Evolutionary conservation across 2,888 invertebrate species (phyloP).

Genomic region (Alcis repandata): DNA sequence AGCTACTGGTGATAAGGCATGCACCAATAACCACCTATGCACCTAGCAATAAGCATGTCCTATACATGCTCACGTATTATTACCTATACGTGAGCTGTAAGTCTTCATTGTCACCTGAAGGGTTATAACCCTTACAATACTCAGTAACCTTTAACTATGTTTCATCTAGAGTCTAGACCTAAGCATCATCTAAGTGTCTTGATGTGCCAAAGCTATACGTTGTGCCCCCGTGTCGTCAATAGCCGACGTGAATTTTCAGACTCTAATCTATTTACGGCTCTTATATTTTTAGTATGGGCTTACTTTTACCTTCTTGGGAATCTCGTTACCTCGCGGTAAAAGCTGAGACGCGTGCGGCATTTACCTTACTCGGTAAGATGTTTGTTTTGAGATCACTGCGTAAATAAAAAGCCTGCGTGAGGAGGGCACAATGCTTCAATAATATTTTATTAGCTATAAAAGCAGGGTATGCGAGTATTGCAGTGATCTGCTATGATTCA

Average conservation of each 20-base stretch:
- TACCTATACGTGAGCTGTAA: too few species aligned
- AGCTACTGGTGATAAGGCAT: too few species aligned
- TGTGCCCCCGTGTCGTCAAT: not conserved
- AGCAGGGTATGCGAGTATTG: not conserved
- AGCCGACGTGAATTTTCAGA: slow-evolving; percentile 14
- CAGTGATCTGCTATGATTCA: not conserved
- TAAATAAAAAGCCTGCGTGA: slow-evolving; percentile 27
- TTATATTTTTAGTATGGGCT: slow-evolving; percentile 24
- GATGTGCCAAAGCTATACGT: not conserved
- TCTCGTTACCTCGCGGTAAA: slow-evolving; percentile 29
- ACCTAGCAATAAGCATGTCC: too few species aligned
- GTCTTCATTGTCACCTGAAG: not conserved
- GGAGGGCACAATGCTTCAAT: slow-evolving; percentile 9
- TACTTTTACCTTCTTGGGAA: slow-evolving; percentile 24
- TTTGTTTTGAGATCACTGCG: slow-evolving; percentile 26
- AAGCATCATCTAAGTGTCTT: not conserved
- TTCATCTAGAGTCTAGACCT: too few species aligned
- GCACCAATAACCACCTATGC: too few species aligned
- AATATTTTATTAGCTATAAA: slow-evolving; percentile 7
- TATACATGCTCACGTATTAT: too few species aligned
- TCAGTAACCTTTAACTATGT: too few species aligned
- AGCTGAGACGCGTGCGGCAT: slow-evolving; percentile 23
- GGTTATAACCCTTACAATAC: not conserved
- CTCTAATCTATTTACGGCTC: slow-evolving; percentile 25
- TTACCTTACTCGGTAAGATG: slow-evolving; percentile 27